phyloP scores from a whole-genome alignment of 2,797 vertebrate genomes.

The Okamejei kenojei region DNA sequence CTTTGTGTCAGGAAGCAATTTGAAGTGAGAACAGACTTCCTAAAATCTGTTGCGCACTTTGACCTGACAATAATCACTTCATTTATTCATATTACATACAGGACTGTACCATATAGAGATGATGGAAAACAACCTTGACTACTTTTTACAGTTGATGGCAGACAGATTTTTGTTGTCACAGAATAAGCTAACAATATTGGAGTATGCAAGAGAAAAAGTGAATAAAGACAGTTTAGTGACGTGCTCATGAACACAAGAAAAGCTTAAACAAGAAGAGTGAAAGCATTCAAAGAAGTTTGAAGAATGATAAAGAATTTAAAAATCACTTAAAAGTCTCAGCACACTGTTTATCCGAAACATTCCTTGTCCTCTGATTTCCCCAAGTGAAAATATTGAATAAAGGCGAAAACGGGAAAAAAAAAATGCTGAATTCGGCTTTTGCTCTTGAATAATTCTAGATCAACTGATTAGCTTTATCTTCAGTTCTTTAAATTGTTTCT shows the following conservation, averaged over 20 bases:
- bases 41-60: not conserved
- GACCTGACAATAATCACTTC: not conserved
- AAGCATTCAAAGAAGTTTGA: not conserved
- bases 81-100: not conserved
- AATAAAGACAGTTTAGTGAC: not conserved
- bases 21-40: not conserved
- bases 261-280: not conserved
- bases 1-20: not conserved
- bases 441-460: not conserved
- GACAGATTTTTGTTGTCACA: not conserved
- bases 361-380: not conserved
- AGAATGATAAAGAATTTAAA: constrained; percentile 9
- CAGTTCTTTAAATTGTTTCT: not conserved
- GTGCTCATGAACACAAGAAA: not conserved
- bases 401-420: not conserved
- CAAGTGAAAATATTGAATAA: not conserved
- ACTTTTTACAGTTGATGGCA: not conserved
- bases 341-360: not conserved
- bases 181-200: not conserved
- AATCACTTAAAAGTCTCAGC: not conserved
- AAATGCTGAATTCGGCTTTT: not conserved
- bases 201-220: not conserved
- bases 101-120: no score
- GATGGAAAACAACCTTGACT: not conserved
- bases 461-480: not conserved